phyloP scores from a whole-genome alignment of 1,140 invertebrate genomes.

The Caenorhabditis inopinata region DNA sequence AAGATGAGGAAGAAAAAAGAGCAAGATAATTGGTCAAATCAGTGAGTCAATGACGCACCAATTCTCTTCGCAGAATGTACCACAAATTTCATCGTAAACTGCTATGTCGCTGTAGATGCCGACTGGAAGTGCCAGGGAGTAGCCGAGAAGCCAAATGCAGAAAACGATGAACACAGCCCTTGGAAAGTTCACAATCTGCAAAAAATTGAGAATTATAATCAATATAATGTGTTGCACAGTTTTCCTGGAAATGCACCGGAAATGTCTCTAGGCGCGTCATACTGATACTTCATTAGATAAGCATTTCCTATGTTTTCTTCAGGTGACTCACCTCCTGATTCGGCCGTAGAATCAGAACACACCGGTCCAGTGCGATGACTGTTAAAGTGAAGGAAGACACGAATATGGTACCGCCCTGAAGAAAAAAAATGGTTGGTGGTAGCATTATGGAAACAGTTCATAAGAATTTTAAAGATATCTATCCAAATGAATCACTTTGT shows the following conservation, averaged over 20 bases:
- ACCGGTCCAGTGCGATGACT: slow-evolving; percentile 63
- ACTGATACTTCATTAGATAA: too few relatives aligned
- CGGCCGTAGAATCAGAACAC: slow-evolving; percentile 61
- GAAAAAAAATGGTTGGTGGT: neutral
- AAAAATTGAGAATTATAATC: neutral
- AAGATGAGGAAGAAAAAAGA: slow-evolving; percentile 2
- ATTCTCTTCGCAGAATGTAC: slow-evolving; percentile 61
- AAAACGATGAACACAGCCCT: slow-evolving; percentile 57
- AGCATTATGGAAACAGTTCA: too few relatives aligned
- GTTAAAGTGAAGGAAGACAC: slow-evolving; percentile 65
- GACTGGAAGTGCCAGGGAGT: slow-evolving; percentile 60
- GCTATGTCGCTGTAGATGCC: slow-evolving; percentile 57
- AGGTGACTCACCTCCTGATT: slow-evolving; percentile 50
- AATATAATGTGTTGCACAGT: neutral
- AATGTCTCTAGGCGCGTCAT: too few relatives aligned
- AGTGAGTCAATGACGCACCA: slow-evolving; percentile 49
- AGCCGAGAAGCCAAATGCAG: slow-evolving; percentile 62
- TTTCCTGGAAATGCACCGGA: too few relatives aligned
- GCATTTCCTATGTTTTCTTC: too few relatives aligned
- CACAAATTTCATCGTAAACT: slow-evolving; percentile 59
- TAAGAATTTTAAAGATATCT: too few relatives aligned
- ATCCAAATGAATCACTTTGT: too few relatives aligned
- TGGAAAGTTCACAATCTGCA: slow-evolving; percentile 60
- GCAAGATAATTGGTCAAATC: slow-evolving; percentile 34
- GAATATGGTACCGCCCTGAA: slow-evolving; percentile 65